Evolutionary conservation across 2,113 vertebrate genomes (phyloP).

Genomic region (Pimephales promelas): DNA sequence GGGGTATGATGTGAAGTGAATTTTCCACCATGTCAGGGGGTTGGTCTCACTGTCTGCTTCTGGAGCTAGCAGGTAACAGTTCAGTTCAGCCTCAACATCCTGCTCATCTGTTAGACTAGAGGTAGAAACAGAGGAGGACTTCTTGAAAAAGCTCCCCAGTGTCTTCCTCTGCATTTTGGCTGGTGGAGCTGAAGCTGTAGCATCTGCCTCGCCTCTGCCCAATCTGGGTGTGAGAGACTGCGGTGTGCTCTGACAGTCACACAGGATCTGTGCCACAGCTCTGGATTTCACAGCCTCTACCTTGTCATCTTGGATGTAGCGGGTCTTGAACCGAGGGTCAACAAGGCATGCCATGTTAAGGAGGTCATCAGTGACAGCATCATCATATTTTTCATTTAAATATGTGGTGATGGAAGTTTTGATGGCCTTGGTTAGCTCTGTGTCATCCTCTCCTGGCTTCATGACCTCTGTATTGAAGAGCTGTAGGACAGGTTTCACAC

Average conservation of each 20-base stretch:
- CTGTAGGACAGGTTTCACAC: no score
- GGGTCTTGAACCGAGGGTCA: not conserved
- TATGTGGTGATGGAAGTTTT: not conserved
- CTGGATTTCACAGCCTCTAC: not conserved
- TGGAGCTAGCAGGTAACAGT: no score
- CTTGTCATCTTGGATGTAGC: slow-evolving; percentile 1
- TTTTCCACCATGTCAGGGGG: not conserved
- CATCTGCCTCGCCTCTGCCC: no score
- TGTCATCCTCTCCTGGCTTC: not conserved
- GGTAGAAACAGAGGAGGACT: not conserved
- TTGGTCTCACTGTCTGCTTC: not conserved
- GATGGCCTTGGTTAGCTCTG: not conserved
- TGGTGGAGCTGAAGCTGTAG: no score
- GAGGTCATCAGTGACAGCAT: not conserved
- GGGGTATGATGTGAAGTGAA: not conserved
- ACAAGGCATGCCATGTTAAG: not conserved
- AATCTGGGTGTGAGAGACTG: no score
- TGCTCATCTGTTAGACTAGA: no score
- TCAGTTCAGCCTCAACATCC: no score
- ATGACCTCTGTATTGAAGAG: no score
- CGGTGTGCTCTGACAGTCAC: no score
- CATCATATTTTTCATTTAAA: not conserved
- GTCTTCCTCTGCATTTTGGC: no score
- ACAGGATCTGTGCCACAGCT: not conserved
- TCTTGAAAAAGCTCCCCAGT: not conserved